Evolutionary conservation across 35 echinoderm and acorn worm genomes (phyloP), one percentile per base, ranked within the genome.

Genomic region (Heliocidaris erythrogramma): DNA sequence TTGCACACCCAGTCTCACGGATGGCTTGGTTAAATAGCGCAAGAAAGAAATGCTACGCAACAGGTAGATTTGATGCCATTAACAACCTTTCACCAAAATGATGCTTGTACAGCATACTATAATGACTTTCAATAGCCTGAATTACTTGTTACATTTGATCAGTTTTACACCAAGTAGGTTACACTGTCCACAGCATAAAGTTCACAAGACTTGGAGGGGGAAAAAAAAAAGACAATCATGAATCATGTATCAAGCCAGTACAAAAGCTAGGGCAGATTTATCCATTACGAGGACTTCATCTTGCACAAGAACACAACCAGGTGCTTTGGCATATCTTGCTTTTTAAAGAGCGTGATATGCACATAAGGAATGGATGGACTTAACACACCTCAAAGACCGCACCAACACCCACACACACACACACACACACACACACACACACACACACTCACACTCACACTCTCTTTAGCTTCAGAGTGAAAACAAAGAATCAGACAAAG

Each of bases 321-420:
- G 65, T 21, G 65, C 14, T 78, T 78, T 78, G 18, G 65, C 65
- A 78, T 78, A 78, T n/a, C 18, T 27, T 5, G 65, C 18, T 78
- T 21, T 21, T 78, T 8, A n/a, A 78, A 78, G 27, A 21, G 65
- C 65, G 17, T n/a, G 27, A 78, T 78, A 78, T 78, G 65, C 65
- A 71, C 61, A 78, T 18, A 78, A 78, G 65, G 65, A 78, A 78
- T 78, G 65, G 65, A 78, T 78, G 65, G 65, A 78, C 65, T 78
- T 78, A 78, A n/a, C 65, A 78, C 65, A 78, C 65, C 5, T 8
- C 18, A 21, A 78, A 0, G 5, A 27, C 6, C 0, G n/a, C 65
- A 78, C 65, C 65, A 2, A 17, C 16, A 21, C 17, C 24, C 65
- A 78, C 65, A 78, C 65, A 78, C 65, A 16, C 27, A 12, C 59